Evolutionary conservation across 2,797 vertebrate genomes (phyloP).

Genomic region (Lycodopsis pacificus): DNA sequence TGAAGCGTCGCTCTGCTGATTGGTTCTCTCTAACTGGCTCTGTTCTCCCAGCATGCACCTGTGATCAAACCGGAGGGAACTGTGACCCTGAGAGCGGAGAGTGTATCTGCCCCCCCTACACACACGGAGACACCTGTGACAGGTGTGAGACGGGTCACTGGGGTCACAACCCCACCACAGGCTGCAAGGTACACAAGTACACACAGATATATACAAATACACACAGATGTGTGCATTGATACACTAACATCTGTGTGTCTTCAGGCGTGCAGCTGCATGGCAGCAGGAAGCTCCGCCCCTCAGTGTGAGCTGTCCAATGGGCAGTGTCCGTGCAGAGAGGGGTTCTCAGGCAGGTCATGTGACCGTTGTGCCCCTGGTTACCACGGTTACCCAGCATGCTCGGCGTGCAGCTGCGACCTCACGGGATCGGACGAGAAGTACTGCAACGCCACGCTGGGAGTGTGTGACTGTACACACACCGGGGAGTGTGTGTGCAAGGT

Average conservation of each 20-base stretch:
- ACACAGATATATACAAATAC: background rate
- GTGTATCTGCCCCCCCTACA: conserved; percentile 92
- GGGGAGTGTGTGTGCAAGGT: conserved; percentile 93
- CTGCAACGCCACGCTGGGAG: conserved; percentile 82
- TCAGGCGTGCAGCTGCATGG: conserved; percentile 90
- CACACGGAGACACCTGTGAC: conserved; percentile 87
- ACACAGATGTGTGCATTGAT: background rate
- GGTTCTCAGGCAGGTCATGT: conserved; percentile 86
- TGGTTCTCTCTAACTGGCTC: conserved; percentile 15
- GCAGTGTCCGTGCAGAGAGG: conserved; percentile 86
- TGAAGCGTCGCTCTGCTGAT: background rate
- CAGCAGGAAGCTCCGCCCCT: conserved; percentile 79
- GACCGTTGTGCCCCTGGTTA: conserved; percentile 87
- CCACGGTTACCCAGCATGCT: conserved; percentile 89
- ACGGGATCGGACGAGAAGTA: conserved; percentile 84
- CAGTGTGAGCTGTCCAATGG: conserved; percentile 87
- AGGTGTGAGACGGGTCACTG: conserved; percentile 87
- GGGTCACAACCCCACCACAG: conserved; percentile 84
- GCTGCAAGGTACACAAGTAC: conserved; percentile 88
- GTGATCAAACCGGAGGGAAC: conserved; percentile 89
- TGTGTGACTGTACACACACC: conserved; percentile 87
- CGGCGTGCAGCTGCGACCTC: conserved; percentile 88
- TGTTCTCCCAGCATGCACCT: conserved; percentile 88
- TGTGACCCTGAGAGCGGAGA: conserved; percentile 88
- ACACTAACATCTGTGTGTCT: background rate